Conservation (phyloP, 2,888 invertebrate species). For the Campoplex capitator region DNA sequence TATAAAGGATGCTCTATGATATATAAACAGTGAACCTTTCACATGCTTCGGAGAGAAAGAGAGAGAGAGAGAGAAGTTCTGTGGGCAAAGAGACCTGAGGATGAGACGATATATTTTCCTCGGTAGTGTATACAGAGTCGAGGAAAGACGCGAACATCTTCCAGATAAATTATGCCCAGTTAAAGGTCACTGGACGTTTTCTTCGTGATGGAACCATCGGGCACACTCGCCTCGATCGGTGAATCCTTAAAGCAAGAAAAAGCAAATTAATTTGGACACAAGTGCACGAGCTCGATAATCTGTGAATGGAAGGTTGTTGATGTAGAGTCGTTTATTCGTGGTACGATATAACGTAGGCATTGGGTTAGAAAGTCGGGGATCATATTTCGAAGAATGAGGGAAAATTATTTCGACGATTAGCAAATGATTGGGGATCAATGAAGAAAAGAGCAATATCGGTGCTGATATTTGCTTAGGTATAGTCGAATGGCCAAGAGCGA, state of each 20-base stretch:
- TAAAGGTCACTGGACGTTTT: constrained; percentile 80
- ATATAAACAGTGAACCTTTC: constrained; percentile 57
- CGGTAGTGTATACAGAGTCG: constrained; percentile 47
- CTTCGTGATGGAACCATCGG: constrained; percentile 69
- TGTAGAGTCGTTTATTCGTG: not conserved
- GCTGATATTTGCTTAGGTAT: constrained; percentile 32
- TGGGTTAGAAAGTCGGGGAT: not conserved
- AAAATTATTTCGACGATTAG: not conserved
- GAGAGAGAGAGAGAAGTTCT: not conserved
- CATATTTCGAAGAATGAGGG: not conserved
- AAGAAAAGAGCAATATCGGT: not conserved
- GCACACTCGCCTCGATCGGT: constrained; percentile 39
- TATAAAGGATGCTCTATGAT: constrained; percentile 42
- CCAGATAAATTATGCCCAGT: constrained; percentile 78
- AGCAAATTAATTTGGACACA: constrained; percentile 16
- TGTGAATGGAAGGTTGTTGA: not conserved
- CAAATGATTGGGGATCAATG: not conserved
- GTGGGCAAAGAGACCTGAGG: constrained; percentile 46
- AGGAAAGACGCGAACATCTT: constrained; percentile 72
- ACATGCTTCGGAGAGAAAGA: constrained; percentile 38
- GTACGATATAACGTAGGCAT: not conserved
- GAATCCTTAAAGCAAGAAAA: not conserved
- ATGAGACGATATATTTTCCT: constrained; percentile 68
- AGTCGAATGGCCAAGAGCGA: not conserved
- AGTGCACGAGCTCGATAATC: not conserved